These are phyloP conservation scores for Lates calcarifer DNA, from an alignment of 2,113 vertebrate species.

Conservation along the genomic window DNA sequence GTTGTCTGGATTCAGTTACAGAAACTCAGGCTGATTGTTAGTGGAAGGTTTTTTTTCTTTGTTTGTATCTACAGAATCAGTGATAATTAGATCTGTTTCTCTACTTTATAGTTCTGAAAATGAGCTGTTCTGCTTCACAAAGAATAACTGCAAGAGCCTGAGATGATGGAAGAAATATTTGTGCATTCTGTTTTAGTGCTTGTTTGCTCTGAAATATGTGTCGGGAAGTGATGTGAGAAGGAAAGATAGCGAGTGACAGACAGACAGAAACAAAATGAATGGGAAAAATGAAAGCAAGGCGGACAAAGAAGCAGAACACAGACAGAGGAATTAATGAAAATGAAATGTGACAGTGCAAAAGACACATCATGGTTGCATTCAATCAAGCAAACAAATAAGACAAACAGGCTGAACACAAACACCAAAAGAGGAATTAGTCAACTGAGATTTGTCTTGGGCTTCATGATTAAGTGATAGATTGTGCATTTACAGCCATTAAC, in stretches of 20 bases:
- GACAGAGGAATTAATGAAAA: constrained; percentile 42
- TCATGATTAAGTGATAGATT: constrained; percentile 19
- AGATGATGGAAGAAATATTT: constrained; percentile 33
- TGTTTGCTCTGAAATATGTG: constrained; percentile 15
- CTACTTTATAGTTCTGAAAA: constrained; percentile 31
- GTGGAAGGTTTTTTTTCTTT: not conserved
- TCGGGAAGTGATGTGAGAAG: constrained; percentile 34
- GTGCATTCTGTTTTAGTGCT: constrained; percentile 39
- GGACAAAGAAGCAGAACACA: constrained; percentile 28
- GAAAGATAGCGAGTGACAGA: constrained; percentile 30
- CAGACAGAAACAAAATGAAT: constrained; percentile 1
- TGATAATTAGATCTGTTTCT: constrained; percentile 11
- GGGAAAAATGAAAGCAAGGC: constrained; percentile 28
- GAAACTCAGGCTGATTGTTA: not conserved
- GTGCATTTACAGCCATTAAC: not conserved
- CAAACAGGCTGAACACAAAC: constrained; percentile 26
- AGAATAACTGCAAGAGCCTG: not conserved
- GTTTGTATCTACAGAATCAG: constrained; percentile 16
- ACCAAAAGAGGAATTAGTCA: constrained; percentile 30
- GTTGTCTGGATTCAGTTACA: not conserved
- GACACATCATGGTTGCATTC: constrained; percentile 13
- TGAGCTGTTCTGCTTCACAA: constrained; percentile 12
- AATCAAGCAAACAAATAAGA: constrained; percentile 53
- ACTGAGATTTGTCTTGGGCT: constrained; percentile 12
- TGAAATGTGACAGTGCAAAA: constrained; percentile 44